These are phyloP conservation scores for Ostrea edulis DNA, from an alignment of 1,140 invertebrate species.

Conservation along the genomic window DNA sequence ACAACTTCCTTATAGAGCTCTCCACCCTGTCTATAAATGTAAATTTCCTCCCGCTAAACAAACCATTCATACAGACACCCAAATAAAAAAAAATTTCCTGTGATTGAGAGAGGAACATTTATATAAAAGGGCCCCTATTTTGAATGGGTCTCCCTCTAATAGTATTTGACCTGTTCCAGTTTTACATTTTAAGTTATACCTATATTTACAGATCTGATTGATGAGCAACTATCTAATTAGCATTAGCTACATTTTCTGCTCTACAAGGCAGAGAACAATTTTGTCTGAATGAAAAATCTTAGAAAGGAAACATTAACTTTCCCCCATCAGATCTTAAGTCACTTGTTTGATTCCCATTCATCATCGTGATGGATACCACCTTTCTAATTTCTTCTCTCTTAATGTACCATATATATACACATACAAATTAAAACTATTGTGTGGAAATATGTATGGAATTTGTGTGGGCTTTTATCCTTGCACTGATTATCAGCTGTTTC, in stretches of 20 bases:
- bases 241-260: background rate
- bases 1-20: background rate
- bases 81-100: background rate
- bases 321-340: background rate
- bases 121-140: background rate
- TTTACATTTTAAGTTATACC: background rate
- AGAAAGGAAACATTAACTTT: background rate
- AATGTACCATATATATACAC: background rate
- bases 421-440: slow-evolving; percentile 35
- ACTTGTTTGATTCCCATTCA: background rate
- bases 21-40: background rate
- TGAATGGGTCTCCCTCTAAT: background rate
- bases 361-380: background rate
- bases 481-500: background rate
- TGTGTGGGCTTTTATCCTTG: slow-evolving; percentile 4
- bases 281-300: background rate
- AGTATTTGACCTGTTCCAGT: background rate
- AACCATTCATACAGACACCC: background rate
- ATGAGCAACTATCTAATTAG: background rate
- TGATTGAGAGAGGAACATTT: background rate
- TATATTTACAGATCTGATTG: background rate
- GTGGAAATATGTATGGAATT: slow-evolving; percentile 14
- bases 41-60: background rate
- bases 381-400: slow-evolving; percentile 6
- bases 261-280: background rate